Evolutionary conservation across 2,113 vertebrate species (phyloP).

Genomic region (Apeltes quadracus): DNA sequence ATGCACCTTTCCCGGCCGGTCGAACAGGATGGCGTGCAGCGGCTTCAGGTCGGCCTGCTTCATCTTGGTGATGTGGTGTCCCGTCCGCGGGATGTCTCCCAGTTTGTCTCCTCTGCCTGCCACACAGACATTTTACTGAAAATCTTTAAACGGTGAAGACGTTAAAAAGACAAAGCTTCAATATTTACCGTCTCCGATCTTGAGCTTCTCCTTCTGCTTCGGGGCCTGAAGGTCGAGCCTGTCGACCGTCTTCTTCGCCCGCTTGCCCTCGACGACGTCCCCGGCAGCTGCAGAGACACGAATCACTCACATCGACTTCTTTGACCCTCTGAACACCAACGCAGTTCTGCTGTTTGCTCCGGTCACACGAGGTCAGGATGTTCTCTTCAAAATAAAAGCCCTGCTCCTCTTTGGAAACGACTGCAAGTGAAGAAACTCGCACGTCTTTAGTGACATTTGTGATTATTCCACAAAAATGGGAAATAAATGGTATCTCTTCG

Average conservation of each 20-base stretch:
- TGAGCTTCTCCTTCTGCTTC: conserved; percentile 87
- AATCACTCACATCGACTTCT: no score
- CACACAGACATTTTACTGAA: no score
- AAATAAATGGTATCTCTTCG: no score
- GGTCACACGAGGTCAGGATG: no score
- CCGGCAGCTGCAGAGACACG: conserved; percentile 43
- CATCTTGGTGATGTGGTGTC: conserved; percentile 90
- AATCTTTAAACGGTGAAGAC: neutral
- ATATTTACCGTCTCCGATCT: conserved; percentile 86
- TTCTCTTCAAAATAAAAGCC: no score
- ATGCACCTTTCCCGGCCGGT: conserved; percentile 92
- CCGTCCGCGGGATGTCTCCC: conserved; percentile 93
- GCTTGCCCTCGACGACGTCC: conserved; percentile 91
- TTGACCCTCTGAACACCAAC: no score
- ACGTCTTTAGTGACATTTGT: no score
- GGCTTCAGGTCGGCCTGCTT: conserved; percentile 92
- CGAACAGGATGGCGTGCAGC: conserved; percentile 93
- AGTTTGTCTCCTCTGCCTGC: conserved; percentile 91
- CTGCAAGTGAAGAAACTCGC: no score
- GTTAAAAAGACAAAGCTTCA: no score
- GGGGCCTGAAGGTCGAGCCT: conserved; percentile 90
- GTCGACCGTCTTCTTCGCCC: conserved; percentile 92
- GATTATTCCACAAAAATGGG: no score
- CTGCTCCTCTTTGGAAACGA: no score
- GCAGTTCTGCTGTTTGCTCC: no score